Percentiles rank a stretch among this genome's conserved stretches.
Conservation (phyloP, 2,113 vertebrate genomes). For the Caranx ignobilis region DNA sequence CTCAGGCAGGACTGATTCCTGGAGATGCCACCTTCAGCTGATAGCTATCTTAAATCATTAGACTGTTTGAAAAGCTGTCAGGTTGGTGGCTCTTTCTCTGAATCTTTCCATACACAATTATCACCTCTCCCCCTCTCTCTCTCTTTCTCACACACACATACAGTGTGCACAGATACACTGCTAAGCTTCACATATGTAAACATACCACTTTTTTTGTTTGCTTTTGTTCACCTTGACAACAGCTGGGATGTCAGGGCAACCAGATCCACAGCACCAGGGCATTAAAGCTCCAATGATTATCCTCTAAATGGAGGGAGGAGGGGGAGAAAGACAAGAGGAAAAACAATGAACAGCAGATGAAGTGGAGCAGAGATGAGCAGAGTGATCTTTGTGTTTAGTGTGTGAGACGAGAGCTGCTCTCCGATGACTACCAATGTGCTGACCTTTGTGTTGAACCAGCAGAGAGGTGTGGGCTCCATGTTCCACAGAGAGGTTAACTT, state of each 20-base stretch:
- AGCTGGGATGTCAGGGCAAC: conserved; percentile 60
- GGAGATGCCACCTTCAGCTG: conserved; percentile 34
- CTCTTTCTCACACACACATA: not conserved
- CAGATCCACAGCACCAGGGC: not conserved
- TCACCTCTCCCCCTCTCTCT: not conserved
- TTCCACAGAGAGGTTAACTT: too few species aligned
- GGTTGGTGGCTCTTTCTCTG: conserved; percentile 1
- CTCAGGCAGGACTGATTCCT: not conserved
- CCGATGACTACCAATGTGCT: not conserved
- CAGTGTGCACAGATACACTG: not conserved
- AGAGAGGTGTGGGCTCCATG: too few species aligned
- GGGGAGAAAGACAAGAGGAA: not conserved
- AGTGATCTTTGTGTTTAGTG: not conserved
- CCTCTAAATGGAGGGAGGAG: too few species aligned
- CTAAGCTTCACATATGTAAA: not conserved
- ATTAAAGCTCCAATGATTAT: conserved; percentile 14
- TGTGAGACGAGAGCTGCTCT: too few species aligned
- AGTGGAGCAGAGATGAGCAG: not conserved
- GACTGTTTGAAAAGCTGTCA: conserved; percentile 74
- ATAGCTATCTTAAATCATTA: conserved; percentile 67
- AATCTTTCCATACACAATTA: conserved; percentile 28
- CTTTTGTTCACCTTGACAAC: conserved; percentile 62
- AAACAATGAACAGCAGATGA: not conserved
- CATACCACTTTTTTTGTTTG: conserved; percentile 14
- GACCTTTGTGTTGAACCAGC: not conserved